Percentiles rank a stretch among this genome's conserved stretches.
Evolutionary conservation across 2,797 vertebrate genomes (phyloP).

Genomic region (Anomalospiza imberbis): DNA sequence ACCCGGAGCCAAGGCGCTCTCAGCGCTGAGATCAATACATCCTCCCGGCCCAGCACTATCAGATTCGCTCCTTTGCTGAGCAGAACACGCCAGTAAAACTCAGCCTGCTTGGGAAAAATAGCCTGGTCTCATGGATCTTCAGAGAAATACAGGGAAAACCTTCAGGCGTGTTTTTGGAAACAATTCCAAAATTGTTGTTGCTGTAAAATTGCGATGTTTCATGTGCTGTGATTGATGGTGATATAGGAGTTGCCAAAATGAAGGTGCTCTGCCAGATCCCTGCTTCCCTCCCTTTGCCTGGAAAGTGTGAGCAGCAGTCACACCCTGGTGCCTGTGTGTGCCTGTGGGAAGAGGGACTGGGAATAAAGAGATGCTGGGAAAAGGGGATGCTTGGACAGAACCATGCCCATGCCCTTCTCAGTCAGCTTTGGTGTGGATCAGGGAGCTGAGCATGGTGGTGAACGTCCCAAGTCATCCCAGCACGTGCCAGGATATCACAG

Average conservation of each 20-base stretch:
- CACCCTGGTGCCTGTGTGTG: rapidly evolving
- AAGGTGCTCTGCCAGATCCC: neutral
- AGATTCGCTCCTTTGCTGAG: neutral
- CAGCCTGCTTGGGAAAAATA: neutral
- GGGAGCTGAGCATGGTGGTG: neutral
- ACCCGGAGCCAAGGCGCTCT: conserved; percentile 4
- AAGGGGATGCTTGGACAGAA: neutral
- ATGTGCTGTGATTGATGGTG: rapidly evolving
- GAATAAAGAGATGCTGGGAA: neutral
- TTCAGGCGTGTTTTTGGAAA: neutral
- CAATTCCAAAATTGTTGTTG: neutral
- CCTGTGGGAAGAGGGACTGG: neutral
- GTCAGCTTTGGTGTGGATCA: neutral
- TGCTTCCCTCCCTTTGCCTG: neutral
- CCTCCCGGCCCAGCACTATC: neutral
- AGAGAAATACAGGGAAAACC: neutral
- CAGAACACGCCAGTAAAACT: neutral
- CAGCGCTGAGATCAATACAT: neutral
- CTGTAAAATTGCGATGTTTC: rapidly evolving
- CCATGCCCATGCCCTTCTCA: rapidly evolving
- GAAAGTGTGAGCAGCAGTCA: neutral
- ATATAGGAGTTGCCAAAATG: neutral
- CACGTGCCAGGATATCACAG: neutral
- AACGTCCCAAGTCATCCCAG: neutral
- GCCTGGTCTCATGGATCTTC: neutral